Conservation (phyloP, 2,113 vertebrate species). For the Bubalus kerabau region DNA sequence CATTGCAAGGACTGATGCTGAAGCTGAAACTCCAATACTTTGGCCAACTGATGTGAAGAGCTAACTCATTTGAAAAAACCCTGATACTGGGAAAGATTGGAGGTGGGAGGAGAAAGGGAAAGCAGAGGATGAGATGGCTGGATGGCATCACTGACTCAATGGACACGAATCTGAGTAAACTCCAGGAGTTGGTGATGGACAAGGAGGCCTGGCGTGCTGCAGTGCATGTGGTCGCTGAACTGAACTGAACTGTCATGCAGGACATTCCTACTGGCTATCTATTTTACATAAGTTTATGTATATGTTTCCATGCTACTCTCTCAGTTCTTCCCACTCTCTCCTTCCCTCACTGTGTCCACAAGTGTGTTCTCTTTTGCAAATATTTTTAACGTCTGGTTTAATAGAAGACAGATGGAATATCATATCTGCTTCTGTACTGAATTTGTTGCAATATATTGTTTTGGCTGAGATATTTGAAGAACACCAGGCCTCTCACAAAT, state of each 20-base stretch:
- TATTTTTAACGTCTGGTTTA: background rate
- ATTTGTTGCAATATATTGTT: background rate
- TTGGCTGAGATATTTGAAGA: background rate
- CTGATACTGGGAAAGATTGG: background rate
- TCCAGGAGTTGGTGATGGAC: background rate
- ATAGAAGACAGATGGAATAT: background rate
- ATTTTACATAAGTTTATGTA: background rate
- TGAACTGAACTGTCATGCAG: background rate
- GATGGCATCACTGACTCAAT: background rate
- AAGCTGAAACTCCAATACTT: background rate
- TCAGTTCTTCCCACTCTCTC: background rate
- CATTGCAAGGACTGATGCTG: background rate
- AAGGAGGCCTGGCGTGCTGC: background rate
- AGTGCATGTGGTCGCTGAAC: rapidly evolving
- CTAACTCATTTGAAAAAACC: background rate
- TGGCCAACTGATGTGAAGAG: background rate
- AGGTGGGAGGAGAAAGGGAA: background rate
- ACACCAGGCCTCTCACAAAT: background rate
- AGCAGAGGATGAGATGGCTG: background rate
- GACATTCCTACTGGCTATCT: background rate
- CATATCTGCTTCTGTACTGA: background rate
- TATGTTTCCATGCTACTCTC: background rate
- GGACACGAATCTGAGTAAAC: background rate
- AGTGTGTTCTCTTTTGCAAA: background rate
- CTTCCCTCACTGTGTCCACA: background rate